phyloP scores from a whole-genome alignment of 1,140 invertebrate species.

The Asbolus verrucosus region DNA sequence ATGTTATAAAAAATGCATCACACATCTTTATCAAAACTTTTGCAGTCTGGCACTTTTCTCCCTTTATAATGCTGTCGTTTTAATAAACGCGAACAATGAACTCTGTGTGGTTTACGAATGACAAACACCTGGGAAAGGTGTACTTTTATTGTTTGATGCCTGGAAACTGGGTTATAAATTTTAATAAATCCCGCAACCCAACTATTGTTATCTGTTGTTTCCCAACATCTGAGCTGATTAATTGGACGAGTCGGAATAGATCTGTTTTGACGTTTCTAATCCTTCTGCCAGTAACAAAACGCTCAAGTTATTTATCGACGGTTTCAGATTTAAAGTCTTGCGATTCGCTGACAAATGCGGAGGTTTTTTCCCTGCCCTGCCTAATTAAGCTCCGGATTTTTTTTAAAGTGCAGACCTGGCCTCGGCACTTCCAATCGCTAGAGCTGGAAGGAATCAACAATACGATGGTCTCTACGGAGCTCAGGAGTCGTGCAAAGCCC shows the following conservation, averaged over 20 bases:
- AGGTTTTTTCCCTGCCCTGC: background rate
- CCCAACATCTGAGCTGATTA: slow-evolving; percentile 35
- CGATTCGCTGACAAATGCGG: slow-evolving; percentile 20
- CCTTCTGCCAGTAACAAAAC: slow-evolving; percentile 24
- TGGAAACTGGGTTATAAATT: too few species aligned
- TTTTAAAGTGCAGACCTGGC: background rate
- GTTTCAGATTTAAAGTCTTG: slow-evolving; percentile 33
- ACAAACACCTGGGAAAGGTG: too few species aligned
- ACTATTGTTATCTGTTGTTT: slow-evolving; percentile 36
- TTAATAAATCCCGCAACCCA: too few species aligned
- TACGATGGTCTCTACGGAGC: slow-evolving; percentile 8
- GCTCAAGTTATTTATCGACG: slow-evolving; percentile 31
- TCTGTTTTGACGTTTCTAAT: slow-evolving; percentile 35
- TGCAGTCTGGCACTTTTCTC: too few species aligned
- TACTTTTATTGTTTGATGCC: too few species aligned
- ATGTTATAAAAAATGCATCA: too few species aligned
- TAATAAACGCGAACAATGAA: too few species aligned
- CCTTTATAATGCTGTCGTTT: too few species aligned
- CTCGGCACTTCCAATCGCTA: background rate
- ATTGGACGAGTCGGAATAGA: slow-evolving; percentile 24
- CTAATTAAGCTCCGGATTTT: slow-evolving; percentile 24
- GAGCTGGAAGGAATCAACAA: background rate
- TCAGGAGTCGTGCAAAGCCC: slow-evolving; percentile 22
- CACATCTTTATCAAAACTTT: too few species aligned
- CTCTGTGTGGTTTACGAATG: too few species aligned